phyloP scores from a whole-genome alignment of 1,140 invertebrate genomes.

The Conus betulinus region DNA sequence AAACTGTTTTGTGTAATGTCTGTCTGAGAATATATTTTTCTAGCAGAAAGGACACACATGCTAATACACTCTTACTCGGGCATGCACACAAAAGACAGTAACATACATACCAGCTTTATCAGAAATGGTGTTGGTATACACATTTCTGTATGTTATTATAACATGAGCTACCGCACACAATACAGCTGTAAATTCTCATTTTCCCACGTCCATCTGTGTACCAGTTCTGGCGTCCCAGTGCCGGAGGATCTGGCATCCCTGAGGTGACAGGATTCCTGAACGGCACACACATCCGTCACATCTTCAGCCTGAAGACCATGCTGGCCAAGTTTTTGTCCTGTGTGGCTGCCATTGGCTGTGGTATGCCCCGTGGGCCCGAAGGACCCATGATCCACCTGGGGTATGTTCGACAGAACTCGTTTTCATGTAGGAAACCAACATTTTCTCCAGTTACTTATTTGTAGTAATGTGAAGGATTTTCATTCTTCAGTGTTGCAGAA shows the following conservation, averaged over 20 bases:
- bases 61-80: too few species aligned
- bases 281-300: constrained; percentile 74
- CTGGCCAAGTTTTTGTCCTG: constrained; percentile 76
- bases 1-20: too few species aligned
- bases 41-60: too few species aligned
- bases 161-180: neutral
- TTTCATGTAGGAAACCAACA: too few species aligned
- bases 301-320: constrained; percentile 76
- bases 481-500: too few species aligned
- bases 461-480: too few species aligned
- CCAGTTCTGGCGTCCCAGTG: constrained; percentile 74
- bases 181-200: neutral
- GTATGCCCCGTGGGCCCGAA: constrained; percentile 76
- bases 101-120: too few species aligned
- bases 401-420: constrained; percentile 47
- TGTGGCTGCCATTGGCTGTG: constrained; percentile 74
- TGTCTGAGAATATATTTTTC: too few species aligned
- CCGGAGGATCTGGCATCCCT: constrained; percentile 76
- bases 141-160: neutral
- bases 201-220: constrained; percentile 21
- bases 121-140: too few species aligned
- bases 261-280: constrained; percentile 77
- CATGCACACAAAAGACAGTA: too few species aligned
- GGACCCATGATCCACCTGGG: constrained; percentile 76
- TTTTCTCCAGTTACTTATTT: too few species aligned